These are phyloP conservation scores for Dolichomitus sp. DNA, from an alignment of 2,888 invertebrate species.

Conservation along the genomic window DNA sequence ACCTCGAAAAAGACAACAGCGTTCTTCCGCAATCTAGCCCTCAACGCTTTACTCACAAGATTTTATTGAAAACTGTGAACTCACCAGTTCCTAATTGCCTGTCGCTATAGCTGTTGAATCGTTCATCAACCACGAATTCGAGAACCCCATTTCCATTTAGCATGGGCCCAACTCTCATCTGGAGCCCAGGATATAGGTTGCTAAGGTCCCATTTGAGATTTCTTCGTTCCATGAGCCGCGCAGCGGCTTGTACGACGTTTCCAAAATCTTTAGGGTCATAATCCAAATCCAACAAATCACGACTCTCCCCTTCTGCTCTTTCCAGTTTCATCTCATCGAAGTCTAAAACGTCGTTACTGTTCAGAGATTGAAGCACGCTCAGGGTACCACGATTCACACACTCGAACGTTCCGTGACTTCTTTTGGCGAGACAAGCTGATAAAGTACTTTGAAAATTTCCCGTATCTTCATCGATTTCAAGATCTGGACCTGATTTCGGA, in stretches of 20 bases:
- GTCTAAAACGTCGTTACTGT: constrained; percentile 90
- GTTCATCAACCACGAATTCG: constrained; percentile 91
- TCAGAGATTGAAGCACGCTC: constrained; percentile 89
- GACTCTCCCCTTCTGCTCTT: constrained; percentile 89
- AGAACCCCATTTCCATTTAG: constrained; percentile 90
- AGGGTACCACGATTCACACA: constrained; percentile 92
- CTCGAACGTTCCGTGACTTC: constrained; percentile 83
- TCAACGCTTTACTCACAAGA: background rate
- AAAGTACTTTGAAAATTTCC: constrained; percentile 77
- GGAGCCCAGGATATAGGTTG: constrained; percentile 91
- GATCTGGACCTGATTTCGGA: constrained; percentile 70
- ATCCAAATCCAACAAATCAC: constrained; percentile 90
- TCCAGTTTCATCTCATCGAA: constrained; percentile 89
- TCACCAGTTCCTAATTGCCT: constrained; percentile 90
- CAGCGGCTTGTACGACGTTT: constrained; percentile 86
- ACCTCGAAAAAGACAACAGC: background rate
- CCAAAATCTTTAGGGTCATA: constrained; percentile 92
- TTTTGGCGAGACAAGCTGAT: constrained; percentile 77
- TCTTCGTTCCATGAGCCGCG: constrained; percentile 89
- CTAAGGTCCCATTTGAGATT: constrained; percentile 92
- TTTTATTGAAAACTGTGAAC: constrained; percentile 8
- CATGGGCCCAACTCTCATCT: constrained; percentile 92
- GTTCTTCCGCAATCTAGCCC: background rate
- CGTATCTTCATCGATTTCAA: constrained; percentile 72
- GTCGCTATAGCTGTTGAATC: constrained; percentile 86